A percentile compares a stretch with the other conserved stretches of the same genome.
Conservation (phyloP, 64 coral and sea anemone species). For the Porites australiensis region DNA sequence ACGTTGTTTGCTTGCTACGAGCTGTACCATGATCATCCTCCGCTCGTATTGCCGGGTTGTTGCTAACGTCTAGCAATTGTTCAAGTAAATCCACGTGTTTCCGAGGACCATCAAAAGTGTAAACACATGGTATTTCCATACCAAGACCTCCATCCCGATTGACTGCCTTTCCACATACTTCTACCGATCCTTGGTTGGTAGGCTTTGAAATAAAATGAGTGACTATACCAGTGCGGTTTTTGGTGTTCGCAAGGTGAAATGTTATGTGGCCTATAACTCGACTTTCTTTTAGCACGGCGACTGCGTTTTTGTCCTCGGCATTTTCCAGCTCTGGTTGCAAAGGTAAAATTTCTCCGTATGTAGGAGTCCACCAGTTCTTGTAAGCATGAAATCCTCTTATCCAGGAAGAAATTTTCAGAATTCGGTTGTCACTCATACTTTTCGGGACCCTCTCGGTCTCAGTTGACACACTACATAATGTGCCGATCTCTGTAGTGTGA, state of each 20-base stretch:
- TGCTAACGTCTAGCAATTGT: neutral
- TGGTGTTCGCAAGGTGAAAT: neutral
- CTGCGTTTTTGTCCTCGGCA: slow-evolving; percentile 5
- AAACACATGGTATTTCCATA: slow-evolving; percentile 85
- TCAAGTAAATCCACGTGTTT: slow-evolving; percentile 61
- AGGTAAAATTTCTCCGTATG: slow-evolving; percentile 18
- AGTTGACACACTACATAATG: neutral
- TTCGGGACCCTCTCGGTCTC: slow-evolving; percentile 12
- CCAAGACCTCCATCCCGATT: slow-evolving; percentile 81
- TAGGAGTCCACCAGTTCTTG: slow-evolving; percentile 22
- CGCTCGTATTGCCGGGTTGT: slow-evolving; percentile 42
- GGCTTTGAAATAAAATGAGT: slow-evolving; percentile 22
- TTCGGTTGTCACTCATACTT: slow-evolving; percentile 10
- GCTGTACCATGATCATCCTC: slow-evolving; percentile 24
- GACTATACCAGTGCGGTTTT: too few species aligned
- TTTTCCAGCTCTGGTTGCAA: slow-evolving; percentile 18
- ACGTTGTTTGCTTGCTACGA: slow-evolving; percentile 25
- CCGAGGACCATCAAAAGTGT: slow-evolving; percentile 65
- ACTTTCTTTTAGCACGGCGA: slow-evolving; percentile 7
- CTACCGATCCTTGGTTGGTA: slow-evolving; percentile 68
- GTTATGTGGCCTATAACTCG: slow-evolving; percentile 18
- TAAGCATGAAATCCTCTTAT: slow-evolving; percentile 16
- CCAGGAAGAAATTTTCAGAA: slow-evolving; percentile 21
- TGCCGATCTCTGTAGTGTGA: slow-evolving; percentile 17
- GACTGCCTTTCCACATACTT: slow-evolving; percentile 76